Base-by-base conservation (phyloP, 2,888 invertebrate genomes). In the Laspeyria flexula region DNA sequence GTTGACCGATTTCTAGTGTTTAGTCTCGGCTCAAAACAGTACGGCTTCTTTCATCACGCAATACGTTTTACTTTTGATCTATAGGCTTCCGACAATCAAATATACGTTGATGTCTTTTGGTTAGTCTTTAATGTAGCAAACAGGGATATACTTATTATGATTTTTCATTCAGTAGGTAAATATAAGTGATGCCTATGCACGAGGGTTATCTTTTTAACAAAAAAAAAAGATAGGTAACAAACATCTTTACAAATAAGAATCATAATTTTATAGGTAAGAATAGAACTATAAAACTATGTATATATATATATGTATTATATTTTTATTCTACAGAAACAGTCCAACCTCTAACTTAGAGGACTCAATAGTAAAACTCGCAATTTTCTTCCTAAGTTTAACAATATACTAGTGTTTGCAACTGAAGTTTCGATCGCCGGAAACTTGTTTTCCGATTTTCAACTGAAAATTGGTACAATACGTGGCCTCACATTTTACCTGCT, bases 31-130 rank as follows among this genome's bases (percentile, higher is more conserved):
- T 46, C 30, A 11, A 11, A 43, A 29, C 42, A 49, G 37, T 71
- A 67, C 40, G 68, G 68, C 68, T 68, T 68, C 68, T 31, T 43
- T 40, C 23, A 38, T 56, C 68, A 68, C 71, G 71, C 68, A 33
- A 63, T 55, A 45, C 40, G 42, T 33, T 65, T 47, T 44, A 25
- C 29, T 37, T 61, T 51, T 39, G 43, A 50, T 44, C 43, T 34
- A 21, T 27, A n/a, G n/a, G 5, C n/a, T 9, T 15, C 9, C n/a
- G 16, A 11, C n/a, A 10, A 27, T 27, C 10, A 27, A 29, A 16
- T 38, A 23, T 7, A n/a, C n/a, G n/a, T n/a, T n/a, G n/a, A n/a
- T n/a, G n/a, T n/a, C n/a, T n/a, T n/a, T n/a, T n/a, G n/a, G n/a
- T n/a, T n/a, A n/a, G n/a, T n/a, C n/a, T n/a, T n/a, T n/a, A n/a